Evolutionary conservation across 2,797 vertebrate genomes (phyloP), one percentile per base, ranked within the genome.

Genomic region (Dermochelys coriacea): DNA sequence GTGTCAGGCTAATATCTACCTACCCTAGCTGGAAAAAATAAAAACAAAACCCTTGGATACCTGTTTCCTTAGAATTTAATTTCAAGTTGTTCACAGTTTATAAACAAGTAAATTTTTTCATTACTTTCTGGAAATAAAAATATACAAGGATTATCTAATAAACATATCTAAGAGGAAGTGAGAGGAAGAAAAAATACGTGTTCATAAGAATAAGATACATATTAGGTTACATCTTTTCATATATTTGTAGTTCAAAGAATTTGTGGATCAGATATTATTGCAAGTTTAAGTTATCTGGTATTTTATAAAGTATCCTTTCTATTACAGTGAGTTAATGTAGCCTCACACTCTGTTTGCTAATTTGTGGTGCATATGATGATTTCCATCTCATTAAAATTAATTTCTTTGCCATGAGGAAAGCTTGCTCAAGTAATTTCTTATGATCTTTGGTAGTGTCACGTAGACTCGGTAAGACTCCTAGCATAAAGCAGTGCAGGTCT

Each of bases 301-400:
- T 92, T 34, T 49, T 96, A 92, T 91, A 68, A 93, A 45, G 45
- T 92, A 29, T 94, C 4, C n/a, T 94, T 94, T 91, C 78, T 41
- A 87, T 79, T 87, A 61, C 51, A 87, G 89, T 84, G 51, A 90
- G 55, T 55, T 68, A 84, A 82, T 55, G 50, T 86, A 85, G 87
- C 81, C 87, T 90, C 29, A 64, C 78, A 21, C 94, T 92, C 75
- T 57, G 2, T 61, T 86, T 92, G 84, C 54, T 92, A 96, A 94
- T 94, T 96, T 79, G 80, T 94, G 89, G 85, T 1, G 0, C 78
- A 6, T 31, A 64, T 87, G 78, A 87, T 94, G 90, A 94, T 92
- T 96, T 91, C 84, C 82, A 88, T 95, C 89, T 96, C 91, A 96
- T 96, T 96, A 96, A 95, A 94, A 93, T 97, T 93, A 91, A 84